phyloP scores from a whole-genome alignment of 2,113 vertebrate genomes.

The Bos indicus region DNA sequence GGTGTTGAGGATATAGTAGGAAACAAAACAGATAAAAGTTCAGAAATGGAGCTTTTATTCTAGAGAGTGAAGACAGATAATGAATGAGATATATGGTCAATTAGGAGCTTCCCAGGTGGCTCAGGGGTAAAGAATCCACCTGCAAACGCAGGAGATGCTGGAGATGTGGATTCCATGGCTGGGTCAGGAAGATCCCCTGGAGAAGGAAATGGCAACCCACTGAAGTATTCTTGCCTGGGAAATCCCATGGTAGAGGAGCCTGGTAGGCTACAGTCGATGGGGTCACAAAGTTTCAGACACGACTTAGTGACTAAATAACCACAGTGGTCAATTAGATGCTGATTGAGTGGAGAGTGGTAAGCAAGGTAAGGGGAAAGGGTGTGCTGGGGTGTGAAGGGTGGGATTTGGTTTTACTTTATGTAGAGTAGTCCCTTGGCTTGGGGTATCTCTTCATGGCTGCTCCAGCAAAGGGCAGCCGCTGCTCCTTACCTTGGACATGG shows the following conservation, averaged over 20 bases:
- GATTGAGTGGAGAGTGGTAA: background rate
- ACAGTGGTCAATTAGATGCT: background rate
- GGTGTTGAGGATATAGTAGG: background rate
- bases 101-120: background rate
- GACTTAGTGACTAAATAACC: background rate
- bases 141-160: background rate
- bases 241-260: background rate
- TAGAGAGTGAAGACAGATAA: background rate
- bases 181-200: background rate
- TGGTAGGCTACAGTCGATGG: background rate
- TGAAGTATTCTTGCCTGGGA: background rate
- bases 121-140: background rate
- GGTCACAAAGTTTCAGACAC: background rate
- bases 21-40: background rate
- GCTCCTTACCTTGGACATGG: background rate
- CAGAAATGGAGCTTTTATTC: background rate
- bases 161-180: background rate
- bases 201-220: background rate
- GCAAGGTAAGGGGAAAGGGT: background rate
- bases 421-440: background rate
- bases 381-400: background rate
- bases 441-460: background rate
- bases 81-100: background rate
- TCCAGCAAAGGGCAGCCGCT: background rate
- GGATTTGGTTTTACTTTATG: background rate